Evolutionary conservation across 2,888 invertebrate species (phyloP).

Genomic region (Mythimna pallens): DNA sequence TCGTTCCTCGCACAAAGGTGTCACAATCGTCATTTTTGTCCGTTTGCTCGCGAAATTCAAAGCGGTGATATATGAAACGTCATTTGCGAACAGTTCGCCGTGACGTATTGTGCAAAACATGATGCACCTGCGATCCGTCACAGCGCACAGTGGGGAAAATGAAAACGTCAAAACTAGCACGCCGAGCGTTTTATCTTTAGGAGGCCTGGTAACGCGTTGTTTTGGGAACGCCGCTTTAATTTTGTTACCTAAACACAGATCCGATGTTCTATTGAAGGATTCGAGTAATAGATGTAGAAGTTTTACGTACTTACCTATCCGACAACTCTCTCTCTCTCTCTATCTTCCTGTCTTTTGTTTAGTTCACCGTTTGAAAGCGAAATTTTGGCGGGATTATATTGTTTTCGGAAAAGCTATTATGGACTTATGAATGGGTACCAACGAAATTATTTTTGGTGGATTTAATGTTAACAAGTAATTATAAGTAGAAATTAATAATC

Average conservation of each 20-base stretch:
- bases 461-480: constrained; percentile 64
- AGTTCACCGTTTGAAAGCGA: constrained; percentile 54
- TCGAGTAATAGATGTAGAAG: constrained; percentile 53
- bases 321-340: background rate
- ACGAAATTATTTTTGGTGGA: constrained; percentile 55
- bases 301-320: constrained; percentile 26
- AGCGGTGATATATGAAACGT: constrained; percentile 70
- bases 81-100: constrained; percentile 67
- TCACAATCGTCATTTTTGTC: constrained; percentile 63
- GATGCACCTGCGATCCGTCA: constrained; percentile 77
- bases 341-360: constrained; percentile 56
- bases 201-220: constrained; percentile 54
- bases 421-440: constrained; percentile 46
- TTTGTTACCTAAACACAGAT: constrained; percentile 52
- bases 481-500: constrained; percentile 57
- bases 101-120: constrained; percentile 65
- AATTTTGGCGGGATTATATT: constrained; percentile 62
- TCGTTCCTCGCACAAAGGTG: constrained; percentile 53
- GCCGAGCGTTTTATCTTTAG: constrained; percentile 53
- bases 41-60: constrained; percentile 58
- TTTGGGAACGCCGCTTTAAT: constrained; percentile 53
- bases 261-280: constrained; percentile 40
- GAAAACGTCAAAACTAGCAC: constrained; percentile 70
- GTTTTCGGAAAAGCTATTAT: constrained; percentile 61
- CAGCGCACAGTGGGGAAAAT: constrained; percentile 66